A percentile compares a stretch with the other conserved stretches of the same genome.
phyloP scores from a whole-genome alignment of 2,888 invertebrate species.

The Pterostichus madidus region DNA sequence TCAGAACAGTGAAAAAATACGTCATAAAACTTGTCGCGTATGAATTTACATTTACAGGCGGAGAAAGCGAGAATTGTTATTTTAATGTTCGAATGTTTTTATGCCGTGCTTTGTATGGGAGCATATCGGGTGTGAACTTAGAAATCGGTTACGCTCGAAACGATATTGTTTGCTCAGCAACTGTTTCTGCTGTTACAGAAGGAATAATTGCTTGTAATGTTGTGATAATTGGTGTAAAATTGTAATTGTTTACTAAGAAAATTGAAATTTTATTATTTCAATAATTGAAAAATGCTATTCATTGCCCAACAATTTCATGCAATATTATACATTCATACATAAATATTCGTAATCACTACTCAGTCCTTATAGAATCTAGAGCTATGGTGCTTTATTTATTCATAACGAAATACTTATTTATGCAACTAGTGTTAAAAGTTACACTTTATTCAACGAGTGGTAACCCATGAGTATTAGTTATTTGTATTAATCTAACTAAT shows the following conservation, averaged over 20 bases:
- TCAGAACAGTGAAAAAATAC: slow-evolving; percentile 72
- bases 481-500: too few species aligned
- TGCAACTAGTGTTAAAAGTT: too few species aligned
- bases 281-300: background rate
- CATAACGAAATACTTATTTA: too few species aligned
- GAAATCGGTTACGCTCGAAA: background rate
- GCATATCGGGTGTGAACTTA: slow-evolving; percentile 13
- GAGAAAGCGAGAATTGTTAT: slow-evolving; percentile 65
- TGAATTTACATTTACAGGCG: slow-evolving; percentile 74
- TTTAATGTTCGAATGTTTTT: slow-evolving; percentile 54
- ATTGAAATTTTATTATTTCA: slow-evolving; percentile 16
- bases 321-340: too few species aligned
- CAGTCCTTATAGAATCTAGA: too few species aligned
- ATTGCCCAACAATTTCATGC: too few species aligned
- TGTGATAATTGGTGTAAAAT: slow-evolving; percentile 2
- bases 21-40: slow-evolving; percentile 73
- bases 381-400: too few species aligned
- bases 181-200: background rate
- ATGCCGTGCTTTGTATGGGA: slow-evolving; percentile 22
- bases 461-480: too few species aligned
- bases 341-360: too few species aligned
- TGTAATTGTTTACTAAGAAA: slow-evolving; percentile 10
- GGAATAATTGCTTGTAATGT: background rate
- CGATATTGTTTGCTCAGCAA: background rate
- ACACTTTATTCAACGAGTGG: too few species aligned